A percentile compares a stretch with the other conserved stretches of the same genome.
phyloP scores from a whole-genome alignment of 2,888 invertebrate species.

The Actias luna region DNA sequence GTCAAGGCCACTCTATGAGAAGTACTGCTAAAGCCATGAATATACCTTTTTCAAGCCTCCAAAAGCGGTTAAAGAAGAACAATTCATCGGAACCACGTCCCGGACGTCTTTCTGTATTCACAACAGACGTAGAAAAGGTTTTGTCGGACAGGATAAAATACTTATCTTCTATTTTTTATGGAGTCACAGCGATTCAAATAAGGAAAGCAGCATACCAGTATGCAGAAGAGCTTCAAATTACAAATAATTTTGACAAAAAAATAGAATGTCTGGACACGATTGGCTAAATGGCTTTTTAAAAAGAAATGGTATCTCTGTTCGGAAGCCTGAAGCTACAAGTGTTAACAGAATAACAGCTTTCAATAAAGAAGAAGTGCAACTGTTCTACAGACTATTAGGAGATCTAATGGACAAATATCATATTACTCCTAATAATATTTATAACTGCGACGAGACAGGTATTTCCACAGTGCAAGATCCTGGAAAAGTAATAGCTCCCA shows the following conservation, averaged over 20 bases:
- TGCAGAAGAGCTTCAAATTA: slow-evolving; percentile 28
- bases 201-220: slow-evolving; percentile 22
- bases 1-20: slow-evolving; percentile 26
- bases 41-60: slow-evolving; percentile 30
- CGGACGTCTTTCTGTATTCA: slow-evolving; percentile 29
- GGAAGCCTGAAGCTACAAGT: slow-evolving; percentile 38
- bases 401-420: slow-evolving; percentile 26
- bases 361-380: slow-evolving; percentile 35
- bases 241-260: slow-evolving; percentile 11
- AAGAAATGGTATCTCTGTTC: slow-evolving; percentile 11
- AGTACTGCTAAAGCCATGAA: slow-evolving; percentile 29
- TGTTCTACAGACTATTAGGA: slow-evolving; percentile 33
- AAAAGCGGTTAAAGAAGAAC: slow-evolving; percentile 29
- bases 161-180: slow-evolving; percentile 28
- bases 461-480: slow-evolving; percentile 47
- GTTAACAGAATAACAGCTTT: slow-evolving; percentile 34
- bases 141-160: slow-evolving; percentile 28
- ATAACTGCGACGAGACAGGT: slow-evolving; percentile 39
- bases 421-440: slow-evolving; percentile 15
- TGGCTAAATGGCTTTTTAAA: slow-evolving; percentile 23
- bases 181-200: slow-evolving; percentile 27
- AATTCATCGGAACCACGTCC: slow-evolving; percentile 30
- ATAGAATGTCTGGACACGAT: slow-evolving; percentile 24
- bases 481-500: slow-evolving; percentile 39
- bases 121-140: slow-evolving; percentile 28